Evolutionary conservation across 2,113 vertebrate genomes (phyloP).

Genomic region (Panthera leo): DNA sequence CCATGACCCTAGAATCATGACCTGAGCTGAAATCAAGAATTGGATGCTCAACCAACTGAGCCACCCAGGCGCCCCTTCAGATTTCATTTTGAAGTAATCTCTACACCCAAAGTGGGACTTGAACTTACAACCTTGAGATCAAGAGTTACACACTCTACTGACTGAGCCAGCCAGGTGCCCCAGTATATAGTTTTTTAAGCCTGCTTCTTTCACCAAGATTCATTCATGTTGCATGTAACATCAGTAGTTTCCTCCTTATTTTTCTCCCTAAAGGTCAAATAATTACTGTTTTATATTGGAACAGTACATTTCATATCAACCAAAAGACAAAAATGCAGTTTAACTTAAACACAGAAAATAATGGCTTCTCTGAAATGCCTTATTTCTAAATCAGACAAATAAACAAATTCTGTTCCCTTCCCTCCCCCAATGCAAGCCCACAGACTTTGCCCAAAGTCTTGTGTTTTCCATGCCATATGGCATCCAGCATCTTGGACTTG

Average conservation of each 20-base stretch:
- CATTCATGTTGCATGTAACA: not conserved
- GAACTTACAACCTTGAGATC: not conserved
- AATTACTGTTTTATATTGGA: conserved; percentile 73
- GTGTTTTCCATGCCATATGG: conserved; percentile 29
- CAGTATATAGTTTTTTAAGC: not conserved
- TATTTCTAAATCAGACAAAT: conserved; percentile 55
- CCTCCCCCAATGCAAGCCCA: conserved; percentile 49
- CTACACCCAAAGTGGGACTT: not conserved
- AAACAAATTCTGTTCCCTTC: conserved; percentile 42
- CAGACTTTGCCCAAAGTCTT: conserved; percentile 58
- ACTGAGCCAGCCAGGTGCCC: not conserved
- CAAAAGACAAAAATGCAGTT: conserved; percentile 66
- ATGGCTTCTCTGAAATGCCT: conserved; percentile 12
- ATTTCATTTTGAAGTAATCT: not conserved
- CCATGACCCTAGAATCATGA: too few species aligned
- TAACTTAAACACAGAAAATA: conserved; percentile 65
- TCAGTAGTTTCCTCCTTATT: not conserved
- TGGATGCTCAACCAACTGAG: too few species aligned
- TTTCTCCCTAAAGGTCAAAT: conserved; percentile 68
- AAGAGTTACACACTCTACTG: not conserved
- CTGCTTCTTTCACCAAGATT: not conserved
- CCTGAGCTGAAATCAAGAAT: too few species aligned
- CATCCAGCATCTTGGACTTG: conserved; percentile 52
- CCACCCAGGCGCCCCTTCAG: too few species aligned
- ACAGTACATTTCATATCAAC: conserved; percentile 69